Conservation (phyloP, 2,113 vertebrate genomes). For the Pseudolaguvia tuberculata region DNA sequence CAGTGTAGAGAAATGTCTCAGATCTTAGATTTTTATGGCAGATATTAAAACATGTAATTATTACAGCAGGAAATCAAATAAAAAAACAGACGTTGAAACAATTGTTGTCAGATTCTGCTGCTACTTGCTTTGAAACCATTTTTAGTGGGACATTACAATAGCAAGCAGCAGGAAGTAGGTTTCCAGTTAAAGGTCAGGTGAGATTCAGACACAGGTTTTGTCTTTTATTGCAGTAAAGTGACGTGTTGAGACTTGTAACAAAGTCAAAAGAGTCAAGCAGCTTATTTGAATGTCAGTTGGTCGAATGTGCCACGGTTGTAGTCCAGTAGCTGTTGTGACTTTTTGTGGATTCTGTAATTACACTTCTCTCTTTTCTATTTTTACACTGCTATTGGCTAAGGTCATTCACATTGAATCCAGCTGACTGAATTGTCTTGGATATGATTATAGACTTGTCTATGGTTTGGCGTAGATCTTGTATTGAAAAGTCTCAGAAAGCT, state of each 20-base stretch:
- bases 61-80: not conserved
- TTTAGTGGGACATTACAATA: no score
- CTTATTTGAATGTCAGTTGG: no score
- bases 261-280: no score
- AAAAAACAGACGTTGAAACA: no score
- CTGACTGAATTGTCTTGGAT: not conserved
- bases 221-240: not conserved
- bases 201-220: not conserved
- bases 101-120: no score
- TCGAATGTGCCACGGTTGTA: not conserved
- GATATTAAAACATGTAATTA: not conserved
- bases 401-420: not conserved
- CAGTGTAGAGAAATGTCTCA: no score
- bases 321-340: not conserved
- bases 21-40: no score
- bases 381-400: not conserved
- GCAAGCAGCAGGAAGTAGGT: no score
- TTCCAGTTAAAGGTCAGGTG: not conserved
- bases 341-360: not conserved
- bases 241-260: not conserved
- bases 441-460: not conserved
- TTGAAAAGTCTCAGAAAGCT: not conserved
- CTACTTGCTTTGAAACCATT: no score
- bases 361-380: not conserved
- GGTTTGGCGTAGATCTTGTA: not conserved